phyloP scores from a whole-genome alignment of 2,888 invertebrate genomes.

The Minunthozetes semirufus region DNA sequence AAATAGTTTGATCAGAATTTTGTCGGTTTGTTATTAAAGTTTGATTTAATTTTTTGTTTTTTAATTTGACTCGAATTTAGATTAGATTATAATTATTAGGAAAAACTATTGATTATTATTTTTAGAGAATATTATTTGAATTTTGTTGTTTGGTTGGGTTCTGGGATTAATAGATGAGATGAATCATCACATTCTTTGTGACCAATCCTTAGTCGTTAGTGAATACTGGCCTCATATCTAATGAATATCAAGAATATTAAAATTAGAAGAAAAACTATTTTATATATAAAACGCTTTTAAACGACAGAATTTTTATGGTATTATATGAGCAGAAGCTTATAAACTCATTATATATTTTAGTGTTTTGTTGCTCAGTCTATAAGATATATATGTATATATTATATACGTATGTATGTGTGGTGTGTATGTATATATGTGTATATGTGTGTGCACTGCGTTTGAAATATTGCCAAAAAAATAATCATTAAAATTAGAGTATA shows the following conservation, averaged over 20 bases:
- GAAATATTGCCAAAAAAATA: conserved; percentile 25
- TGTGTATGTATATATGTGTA: background rate
- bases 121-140: background rate
- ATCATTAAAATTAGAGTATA: conserved; percentile 21
- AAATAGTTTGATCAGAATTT: no score
- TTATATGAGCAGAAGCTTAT: conserved; percentile 5
- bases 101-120: background rate
- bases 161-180: background rate
- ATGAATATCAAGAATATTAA: conserved; percentile 29
- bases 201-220: conserved; percentile 29
- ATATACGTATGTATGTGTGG: background rate
- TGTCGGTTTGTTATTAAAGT: no score
- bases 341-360: background rate
- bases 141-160: background rate
- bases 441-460: background rate
- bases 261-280: background rate
- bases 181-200: conserved; percentile 21
- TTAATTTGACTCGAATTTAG: no score
- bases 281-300: background rate
- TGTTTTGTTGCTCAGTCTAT: background rate
- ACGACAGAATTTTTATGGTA: background rate
- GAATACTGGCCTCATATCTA: background rate
- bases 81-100: no score
- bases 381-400: background rate
- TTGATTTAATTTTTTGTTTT: no score